These are phyloP conservation scores for Phengaris arion DNA, from an alignment of 2,888 invertebrate genomes.

Conservation along the genomic window DNA sequence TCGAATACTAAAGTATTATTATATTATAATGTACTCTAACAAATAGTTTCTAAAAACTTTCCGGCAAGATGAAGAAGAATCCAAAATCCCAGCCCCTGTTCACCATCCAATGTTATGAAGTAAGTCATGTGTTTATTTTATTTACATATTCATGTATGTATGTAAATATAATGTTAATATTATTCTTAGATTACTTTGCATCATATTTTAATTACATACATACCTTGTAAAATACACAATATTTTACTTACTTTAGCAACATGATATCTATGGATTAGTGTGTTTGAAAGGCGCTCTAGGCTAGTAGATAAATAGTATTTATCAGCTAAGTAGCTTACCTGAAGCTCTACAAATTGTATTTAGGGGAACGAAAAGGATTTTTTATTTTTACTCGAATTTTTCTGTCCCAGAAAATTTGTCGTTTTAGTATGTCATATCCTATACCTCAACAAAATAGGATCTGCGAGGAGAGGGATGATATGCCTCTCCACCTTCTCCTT, in stretches of 20 bases:
- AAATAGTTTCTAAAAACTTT: not conserved
- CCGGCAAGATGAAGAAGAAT: conserved; percentile 57
- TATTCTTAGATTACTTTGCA: conserved; percentile 5
- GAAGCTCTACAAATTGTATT: conserved; percentile 12
- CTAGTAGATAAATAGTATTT: conserved; percentile 8
- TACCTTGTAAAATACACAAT: not conserved
- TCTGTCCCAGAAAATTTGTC: not conserved
- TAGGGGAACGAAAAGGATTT: not conserved
- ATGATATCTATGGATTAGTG: not conserved
- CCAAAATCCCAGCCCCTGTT: conserved; percentile 74
- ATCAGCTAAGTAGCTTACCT: conserved; percentile 1
- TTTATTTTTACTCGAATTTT: not conserved
- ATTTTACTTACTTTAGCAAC: not conserved
- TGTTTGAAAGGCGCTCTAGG: not conserved
- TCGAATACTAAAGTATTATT: not conserved
- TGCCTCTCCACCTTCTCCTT: too few relatives aligned
- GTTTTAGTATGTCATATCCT: not conserved
- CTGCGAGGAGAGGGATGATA: not conserved
- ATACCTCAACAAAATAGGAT: not conserved
- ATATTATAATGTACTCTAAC: not conserved
- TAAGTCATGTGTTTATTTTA: conserved; percentile 57
- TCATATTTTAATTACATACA: not conserved
- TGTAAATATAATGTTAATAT: conserved; percentile 19
- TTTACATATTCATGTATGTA: conserved; percentile 19
- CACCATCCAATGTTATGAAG: conserved; percentile 81